Conservation (phyloP, 2,113 vertebrate genomes). For the Lamprologus ornatipinnis region DNA sequence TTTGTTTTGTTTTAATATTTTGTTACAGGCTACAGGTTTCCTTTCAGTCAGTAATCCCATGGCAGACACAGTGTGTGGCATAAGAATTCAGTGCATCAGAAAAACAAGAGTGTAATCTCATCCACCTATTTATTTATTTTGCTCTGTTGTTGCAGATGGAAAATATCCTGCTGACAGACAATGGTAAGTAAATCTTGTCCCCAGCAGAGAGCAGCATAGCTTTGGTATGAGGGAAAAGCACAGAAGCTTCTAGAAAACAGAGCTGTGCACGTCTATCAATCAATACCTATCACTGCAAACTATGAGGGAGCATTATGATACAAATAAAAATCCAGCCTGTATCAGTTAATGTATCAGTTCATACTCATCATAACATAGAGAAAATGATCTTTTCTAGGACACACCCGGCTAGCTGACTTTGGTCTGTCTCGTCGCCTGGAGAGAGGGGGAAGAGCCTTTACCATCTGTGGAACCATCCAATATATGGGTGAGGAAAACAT, state of each 20-base stretch:
- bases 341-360: neutral
- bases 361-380: neutral
- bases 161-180: constrained; percentile 88
- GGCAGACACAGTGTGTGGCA: neutral
- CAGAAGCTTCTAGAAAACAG: constrained; percentile 5
- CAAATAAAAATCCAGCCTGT: neutral
- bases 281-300: neutral
- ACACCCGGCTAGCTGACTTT: constrained; percentile 90
- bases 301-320: neutral
- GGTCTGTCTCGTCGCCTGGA: constrained; percentile 84
- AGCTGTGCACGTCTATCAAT: neutral
- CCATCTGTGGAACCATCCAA: constrained; percentile 92
- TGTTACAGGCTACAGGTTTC: neutral
- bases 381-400: constrained; percentile 72
- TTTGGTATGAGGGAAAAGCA: neutral
- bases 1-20: neutral
- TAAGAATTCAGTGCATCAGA: neutral
- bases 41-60: neutral
- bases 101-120: neutral
- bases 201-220: constrained; percentile 50
- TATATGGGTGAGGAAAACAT: constrained; percentile 85
- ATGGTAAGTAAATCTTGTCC: constrained; percentile 70
- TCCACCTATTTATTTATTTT: neutral
- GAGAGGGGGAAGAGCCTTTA: constrained; percentile 82
- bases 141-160: constrained; percentile 81